Base-by-base conservation (phyloP, 2,113 vertebrate species). In the Plectropomus leopardus region DNA sequence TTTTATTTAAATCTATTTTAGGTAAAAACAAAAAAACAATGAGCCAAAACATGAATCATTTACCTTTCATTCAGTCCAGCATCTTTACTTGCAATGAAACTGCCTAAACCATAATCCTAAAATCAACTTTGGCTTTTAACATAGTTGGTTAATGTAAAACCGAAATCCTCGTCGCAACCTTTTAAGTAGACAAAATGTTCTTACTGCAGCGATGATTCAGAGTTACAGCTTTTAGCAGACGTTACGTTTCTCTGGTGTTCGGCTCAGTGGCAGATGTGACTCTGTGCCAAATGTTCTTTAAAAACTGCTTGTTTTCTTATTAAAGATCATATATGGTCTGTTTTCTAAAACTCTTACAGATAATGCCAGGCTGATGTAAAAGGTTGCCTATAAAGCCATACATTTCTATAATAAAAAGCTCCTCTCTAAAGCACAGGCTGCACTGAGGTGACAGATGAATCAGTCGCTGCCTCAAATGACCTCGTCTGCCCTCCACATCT, bases 151-250 rank as follows among this genome's bases (percentile, higher is more conserved):
- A 40, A 68, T 64, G 40, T 58, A 63, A 63, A 67, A 80, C 15
- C 61, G 1, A 59, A 79, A 72, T 23, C 47, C 9, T 67, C 47
- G 68, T 53, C 8, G 32, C 19, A 47, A 66, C 66, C 40, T 66
- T 65, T 50, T 4, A 50, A 64, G 53, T 40, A 71, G 51, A 48
- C n/a, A 15, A 1, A 16, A 60, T 58, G 28, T 8, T 45, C 15
- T 50, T 63, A 28, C 63, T 5, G 3, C 5, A 50, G 19, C 7
- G 7, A 14, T 23, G 30, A 69, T 44, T 67, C 45, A 30, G 44
- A 3, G 42, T 34, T 45, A 14, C 26, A 13, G 40, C 6, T 53
- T 60, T 60, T 32, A 72, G n/a, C 14, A 44, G n/a, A 36, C 57
- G 48, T 14, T 13, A 17, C 4, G 14, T 55, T 48, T 24, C 10